Evolutionary conservation across 2,113 vertebrate genomes (phyloP), one percentile per base, ranked within the genome.

Genomic region (Turnix velox): DNA sequence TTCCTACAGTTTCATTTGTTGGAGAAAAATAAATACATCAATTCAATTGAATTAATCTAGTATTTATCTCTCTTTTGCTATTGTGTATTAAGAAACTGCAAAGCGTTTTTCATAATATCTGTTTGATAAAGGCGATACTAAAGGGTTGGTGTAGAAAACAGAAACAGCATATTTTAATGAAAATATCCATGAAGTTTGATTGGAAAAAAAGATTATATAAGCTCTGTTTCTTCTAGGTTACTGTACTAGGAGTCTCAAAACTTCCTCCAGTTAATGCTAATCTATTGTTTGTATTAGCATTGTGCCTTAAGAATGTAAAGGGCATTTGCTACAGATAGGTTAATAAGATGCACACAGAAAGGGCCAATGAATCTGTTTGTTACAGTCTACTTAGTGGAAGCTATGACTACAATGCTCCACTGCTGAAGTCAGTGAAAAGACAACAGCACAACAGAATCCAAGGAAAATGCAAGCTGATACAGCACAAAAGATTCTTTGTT

Each of bases 401-500:
- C 91, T 89, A 54, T 92, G 92, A 93, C 84, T 96, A 96, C 71
- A 91, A 90, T 65, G 84, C 72, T 87, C 55, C 52, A 83, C 40
- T 92, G 93, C 97, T 97, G 95, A 97, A 96, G 95, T 97, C 94
- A 96, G 96, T 95, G 93, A 96, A 97, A 97, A 97, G 94, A 88
- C 93, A 98, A 66, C 75, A 96, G 87, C 88, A 88, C 66, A 92
- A 96, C 84, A 96, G 45, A 96, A 96, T 92, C 94, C 96, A 97
- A 96, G 87, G 77, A 97, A 97, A 97, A 97, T 88, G 83, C 91
- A 97, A 95, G 92, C 94, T 75, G 75, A 97, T 96, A 94, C 59
- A 94, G 94, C 96, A 97, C 93, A 87, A 96, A 96, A 95, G 95
- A 96, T 81, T 93, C 95, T 96, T 97, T 98, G 96, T 98, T 96